Conservation (phyloP, 2,797 vertebrate genomes). For the Helarctos malayanus region DNA sequence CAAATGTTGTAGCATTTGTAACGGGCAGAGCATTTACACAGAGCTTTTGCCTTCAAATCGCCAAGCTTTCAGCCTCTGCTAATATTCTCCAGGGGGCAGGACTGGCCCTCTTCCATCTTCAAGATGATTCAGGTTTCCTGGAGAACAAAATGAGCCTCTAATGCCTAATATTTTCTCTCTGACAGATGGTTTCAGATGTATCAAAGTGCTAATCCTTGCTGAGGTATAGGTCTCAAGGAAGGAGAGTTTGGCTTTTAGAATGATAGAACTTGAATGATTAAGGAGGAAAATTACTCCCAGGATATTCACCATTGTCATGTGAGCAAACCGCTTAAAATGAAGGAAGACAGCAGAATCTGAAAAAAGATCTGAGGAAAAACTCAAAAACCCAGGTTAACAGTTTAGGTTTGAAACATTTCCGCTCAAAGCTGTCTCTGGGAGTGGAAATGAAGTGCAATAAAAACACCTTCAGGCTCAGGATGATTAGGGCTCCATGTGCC, state of each 20-base stretch:
- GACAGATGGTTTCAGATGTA: slow-evolving; percentile 83
- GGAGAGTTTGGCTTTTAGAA: slow-evolving; percentile 79
- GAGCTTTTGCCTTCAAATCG: slow-evolving; percentile 50
- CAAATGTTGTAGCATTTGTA: slow-evolving; percentile 30
- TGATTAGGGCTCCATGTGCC: neutral
- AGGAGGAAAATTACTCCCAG: slow-evolving; percentile 80
- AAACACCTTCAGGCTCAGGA: slow-evolving; percentile 37
- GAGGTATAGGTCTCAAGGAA: slow-evolving; percentile 83
- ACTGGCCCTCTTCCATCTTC: slow-evolving; percentile 78
- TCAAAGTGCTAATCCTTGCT: slow-evolving; percentile 81
- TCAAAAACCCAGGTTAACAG: slow-evolving; percentile 55
- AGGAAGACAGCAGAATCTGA: slow-evolving; percentile 48
- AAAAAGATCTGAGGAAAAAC: slow-evolving; percentile 50
- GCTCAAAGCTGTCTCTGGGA: neutral
- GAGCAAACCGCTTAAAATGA: slow-evolving; percentile 71
- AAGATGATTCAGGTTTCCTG: slow-evolving; percentile 82
- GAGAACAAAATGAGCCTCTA: slow-evolving; percentile 81
- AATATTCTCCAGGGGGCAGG: slow-evolving; percentile 66
- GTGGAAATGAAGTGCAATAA: slow-evolving; percentile 42
- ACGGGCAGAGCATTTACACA: slow-evolving; percentile 58
- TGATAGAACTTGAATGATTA: slow-evolving; percentile 80
- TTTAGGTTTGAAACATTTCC: slow-evolving; percentile 55
- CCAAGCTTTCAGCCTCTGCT: slow-evolving; percentile 51
- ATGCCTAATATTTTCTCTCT: slow-evolving; percentile 81
- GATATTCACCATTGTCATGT: slow-evolving; percentile 71